A percentile compares a stretch with the other conserved stretches of the same genome.
Evolutionary conservation across 1,140 invertebrate species (phyloP).

Genomic region (Megalopta genalis): DNA sequence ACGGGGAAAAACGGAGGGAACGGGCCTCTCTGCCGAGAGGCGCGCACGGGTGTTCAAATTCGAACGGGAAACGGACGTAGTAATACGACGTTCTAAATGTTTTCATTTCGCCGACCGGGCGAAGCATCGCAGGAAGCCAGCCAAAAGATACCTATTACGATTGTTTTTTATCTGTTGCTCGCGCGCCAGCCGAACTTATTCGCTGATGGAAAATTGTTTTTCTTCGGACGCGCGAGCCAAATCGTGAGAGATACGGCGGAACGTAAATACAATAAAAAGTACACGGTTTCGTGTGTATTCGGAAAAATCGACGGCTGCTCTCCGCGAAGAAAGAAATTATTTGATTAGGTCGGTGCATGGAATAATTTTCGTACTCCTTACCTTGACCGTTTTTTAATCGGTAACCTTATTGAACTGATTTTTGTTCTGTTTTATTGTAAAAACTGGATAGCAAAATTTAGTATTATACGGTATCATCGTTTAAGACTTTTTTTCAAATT

Average conservation of each 20-base stretch:
- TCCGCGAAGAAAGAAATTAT: no score
- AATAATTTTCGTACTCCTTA: no score
- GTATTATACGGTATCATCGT: no score
- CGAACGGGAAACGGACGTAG: neutral
- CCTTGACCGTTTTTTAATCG: no score
- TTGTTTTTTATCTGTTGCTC: neutral
- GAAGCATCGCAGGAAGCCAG: neutral
- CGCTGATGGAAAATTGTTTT: neutral
- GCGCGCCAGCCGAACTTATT: neutral
- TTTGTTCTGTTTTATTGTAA: no score
- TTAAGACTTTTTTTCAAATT: no score
- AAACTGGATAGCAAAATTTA: no score
- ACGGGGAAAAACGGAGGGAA: neutral
- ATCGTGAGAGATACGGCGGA: neutral
- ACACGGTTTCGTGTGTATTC: neutral
- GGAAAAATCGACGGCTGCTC: neutral
- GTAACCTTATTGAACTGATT: no score
- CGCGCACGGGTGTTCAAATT: neutral
- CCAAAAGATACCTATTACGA: slow-evolving; percentile 1
- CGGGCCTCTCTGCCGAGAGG: no score
- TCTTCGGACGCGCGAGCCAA: neutral
- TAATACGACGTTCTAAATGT: neutral
- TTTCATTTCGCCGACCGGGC: neutral
- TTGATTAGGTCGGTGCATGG: no score
- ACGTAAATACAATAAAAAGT: neutral